These are phyloP conservation scores for Caiman crocodilus DNA, from an alignment of 2,797 vertebrate genomes.

Conservation along the genomic window DNA sequence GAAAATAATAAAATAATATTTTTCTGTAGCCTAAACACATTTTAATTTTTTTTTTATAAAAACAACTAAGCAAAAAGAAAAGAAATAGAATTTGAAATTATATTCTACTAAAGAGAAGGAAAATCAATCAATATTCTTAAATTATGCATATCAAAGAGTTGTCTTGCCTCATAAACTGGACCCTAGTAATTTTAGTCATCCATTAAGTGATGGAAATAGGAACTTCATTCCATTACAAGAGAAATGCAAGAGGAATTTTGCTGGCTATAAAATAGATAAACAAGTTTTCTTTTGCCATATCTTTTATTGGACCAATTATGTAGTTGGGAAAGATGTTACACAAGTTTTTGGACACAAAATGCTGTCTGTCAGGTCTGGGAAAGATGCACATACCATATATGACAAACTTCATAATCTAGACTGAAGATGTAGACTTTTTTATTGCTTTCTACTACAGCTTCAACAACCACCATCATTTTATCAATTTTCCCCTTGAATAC, in stretches of 20 bases:
- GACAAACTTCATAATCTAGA: no score
- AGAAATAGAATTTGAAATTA: background rate
- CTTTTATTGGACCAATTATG: no score
- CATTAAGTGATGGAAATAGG: background rate
- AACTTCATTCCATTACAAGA: background rate
- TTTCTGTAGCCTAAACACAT: background rate
- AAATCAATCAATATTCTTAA: background rate
- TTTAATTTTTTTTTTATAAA: background rate
- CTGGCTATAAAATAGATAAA: background rate
- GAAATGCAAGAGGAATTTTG: background rate
- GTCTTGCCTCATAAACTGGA: background rate
- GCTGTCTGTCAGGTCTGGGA: no score
- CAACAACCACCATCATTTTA: no score
- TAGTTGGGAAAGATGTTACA: no score
- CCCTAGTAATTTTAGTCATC: background rate
- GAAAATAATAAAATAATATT: background rate
- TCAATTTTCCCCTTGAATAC: no score
- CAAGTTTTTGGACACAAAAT: no score
- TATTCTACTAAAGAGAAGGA: background rate
- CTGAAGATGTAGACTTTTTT: no score
- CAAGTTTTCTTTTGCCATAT: no score
- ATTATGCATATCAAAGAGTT: background rate
- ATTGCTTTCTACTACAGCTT: no score
- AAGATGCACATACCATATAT: no score
- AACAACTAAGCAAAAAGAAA: background rate